Evolutionary conservation across 30 jellyfish, hydroid and myxozoan species (phyloP).

Genomic region (Chironex yamaguchii): DNA sequence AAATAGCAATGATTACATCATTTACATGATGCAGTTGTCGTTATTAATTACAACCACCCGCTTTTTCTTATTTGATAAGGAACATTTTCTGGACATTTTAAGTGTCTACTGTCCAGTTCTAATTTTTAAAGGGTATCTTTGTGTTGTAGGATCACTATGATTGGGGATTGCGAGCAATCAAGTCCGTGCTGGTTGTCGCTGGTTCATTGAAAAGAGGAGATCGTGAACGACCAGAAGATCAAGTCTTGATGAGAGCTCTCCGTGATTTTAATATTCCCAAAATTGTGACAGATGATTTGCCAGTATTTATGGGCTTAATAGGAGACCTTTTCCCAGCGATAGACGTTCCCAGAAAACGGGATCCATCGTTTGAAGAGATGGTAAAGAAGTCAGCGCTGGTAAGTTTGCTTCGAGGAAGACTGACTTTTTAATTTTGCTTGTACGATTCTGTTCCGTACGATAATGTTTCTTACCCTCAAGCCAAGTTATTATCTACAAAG

Average conservation of each 20-base stretch:
- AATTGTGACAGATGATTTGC: slow-evolving; percentile 96
- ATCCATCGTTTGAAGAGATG: slow-evolving; percentile 84
- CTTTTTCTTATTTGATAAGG: too few relatives aligned
- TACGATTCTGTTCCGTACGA: background rate
- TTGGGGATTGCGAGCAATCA: slow-evolving; percentile 99
- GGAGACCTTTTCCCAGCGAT: slow-evolving; percentile 96
- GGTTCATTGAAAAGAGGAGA: slow-evolving; percentile 94
- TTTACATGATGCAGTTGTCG: too few relatives aligned
- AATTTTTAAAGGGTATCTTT: too few relatives aligned
- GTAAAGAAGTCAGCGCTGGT: slow-evolving; percentile 90
- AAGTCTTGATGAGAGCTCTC: slow-evolving; percentile 94
- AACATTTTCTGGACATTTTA: too few relatives aligned
- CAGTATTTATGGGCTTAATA: slow-evolving; percentile 95
- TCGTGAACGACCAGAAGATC: slow-evolving; percentile 93
- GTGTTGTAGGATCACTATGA: slow-evolving; percentile 90
- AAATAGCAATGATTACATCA: too few relatives aligned
- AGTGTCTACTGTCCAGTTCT: too few relatives aligned
- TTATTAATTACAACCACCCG: too few relatives aligned
- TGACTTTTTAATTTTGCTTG: background rate
- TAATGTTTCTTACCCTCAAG: too few relatives aligned
- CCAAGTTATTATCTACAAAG: too few relatives aligned
- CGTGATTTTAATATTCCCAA: slow-evolving; percentile 97
- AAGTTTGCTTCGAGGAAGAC: too few relatives aligned
- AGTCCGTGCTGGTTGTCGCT: slow-evolving; percentile 96
- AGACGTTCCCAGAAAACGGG: slow-evolving; percentile 97